phyloP scores from a whole-genome alignment of 2,888 invertebrate species.

The Cryptosula pallasiana region DNA sequence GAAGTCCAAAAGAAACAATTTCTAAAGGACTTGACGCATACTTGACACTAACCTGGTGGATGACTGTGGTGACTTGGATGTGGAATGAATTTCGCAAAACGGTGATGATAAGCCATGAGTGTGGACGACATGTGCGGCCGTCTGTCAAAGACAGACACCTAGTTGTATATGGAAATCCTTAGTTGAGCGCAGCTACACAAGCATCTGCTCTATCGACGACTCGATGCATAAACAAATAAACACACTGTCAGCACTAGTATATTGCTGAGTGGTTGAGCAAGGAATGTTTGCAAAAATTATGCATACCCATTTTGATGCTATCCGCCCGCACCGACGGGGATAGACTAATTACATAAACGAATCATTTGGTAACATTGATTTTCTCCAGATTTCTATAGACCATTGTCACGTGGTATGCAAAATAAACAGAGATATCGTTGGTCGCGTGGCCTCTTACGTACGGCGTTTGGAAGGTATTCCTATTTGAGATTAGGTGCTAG shows the following conservation, averaged over 20 bases:
- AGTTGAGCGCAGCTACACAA: background rate
- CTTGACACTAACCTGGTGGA: slow-evolving; percentile 14
- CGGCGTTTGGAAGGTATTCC: background rate
- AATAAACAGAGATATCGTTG: slow-evolving; percentile 22
- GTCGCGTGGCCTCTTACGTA: slow-evolving; percentile 21
- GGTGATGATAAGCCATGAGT: slow-evolving; percentile 22
- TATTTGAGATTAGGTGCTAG: no score
- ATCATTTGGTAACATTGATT: slow-evolving; percentile 24
- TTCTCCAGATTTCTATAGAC: slow-evolving; percentile 24
- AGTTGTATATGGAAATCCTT: background rate
- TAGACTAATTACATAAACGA: slow-evolving; percentile 24
- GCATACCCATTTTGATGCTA: slow-evolving; percentile 13
- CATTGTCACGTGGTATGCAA: slow-evolving; percentile 21
- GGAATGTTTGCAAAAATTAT: slow-evolving; percentile 22
- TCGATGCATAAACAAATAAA: background rate
- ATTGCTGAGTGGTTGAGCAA: background rate
- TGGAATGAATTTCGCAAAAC: slow-evolving; percentile 10
- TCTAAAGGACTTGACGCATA: background rate
- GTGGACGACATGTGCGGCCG: background rate
- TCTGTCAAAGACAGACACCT: background rate
- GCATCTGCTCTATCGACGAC: background rate
- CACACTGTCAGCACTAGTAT: background rate
- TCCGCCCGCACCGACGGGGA: slow-evolving; percentile 15
- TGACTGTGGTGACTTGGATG: slow-evolving; percentile 3
- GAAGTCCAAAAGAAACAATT: no score